Evolutionary conservation across 2,888 invertebrate genomes (phyloP).

Genomic region (Melanostoma scalare): DNA sequence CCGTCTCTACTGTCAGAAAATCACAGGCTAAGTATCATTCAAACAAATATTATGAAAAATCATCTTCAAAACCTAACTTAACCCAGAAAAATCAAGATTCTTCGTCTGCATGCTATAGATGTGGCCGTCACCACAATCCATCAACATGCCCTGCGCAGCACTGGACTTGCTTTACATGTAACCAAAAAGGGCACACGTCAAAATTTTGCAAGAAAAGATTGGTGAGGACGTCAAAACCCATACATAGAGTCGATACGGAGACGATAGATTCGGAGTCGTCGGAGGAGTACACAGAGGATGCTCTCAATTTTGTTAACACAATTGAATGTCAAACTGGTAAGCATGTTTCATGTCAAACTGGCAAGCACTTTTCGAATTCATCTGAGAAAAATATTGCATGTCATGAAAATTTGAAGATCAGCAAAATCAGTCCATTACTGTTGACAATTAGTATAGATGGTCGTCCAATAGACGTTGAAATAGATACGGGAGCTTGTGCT

Average conservation of each 20-base stretch:
- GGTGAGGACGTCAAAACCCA: background rate
- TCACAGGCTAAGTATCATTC: conserved; percentile 7
- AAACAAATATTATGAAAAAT: conserved; percentile 7
- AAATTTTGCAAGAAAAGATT: background rate
- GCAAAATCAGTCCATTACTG: conserved; percentile 30
- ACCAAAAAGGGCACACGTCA: conserved; percentile 15
- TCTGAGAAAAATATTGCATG: background rate
- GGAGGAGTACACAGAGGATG: conserved; percentile 36
- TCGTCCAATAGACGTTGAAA: conserved; percentile 28
- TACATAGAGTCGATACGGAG: conserved; percentile 1
- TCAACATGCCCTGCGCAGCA: conserved; percentile 39
- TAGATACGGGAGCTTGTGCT: conserved; percentile 41
- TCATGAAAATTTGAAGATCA: conserved; percentile 3
- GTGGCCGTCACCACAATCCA: conserved; percentile 37
- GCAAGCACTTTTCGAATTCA: conserved; percentile 20
- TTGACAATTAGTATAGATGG: conserved; percentile 21
- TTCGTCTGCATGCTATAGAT: conserved; percentile 23
- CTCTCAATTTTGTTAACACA: conserved; percentile 21
- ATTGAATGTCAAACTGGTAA: conserved; percentile 24
- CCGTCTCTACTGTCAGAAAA: background rate
- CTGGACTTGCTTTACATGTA: conserved; percentile 40
- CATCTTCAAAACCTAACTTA: conserved; percentile 23
- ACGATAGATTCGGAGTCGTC: conserved; percentile 17
- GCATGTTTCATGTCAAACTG: conserved; percentile 20
- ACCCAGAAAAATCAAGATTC: conserved; percentile 1